Evolutionary conservation across 2,113 vertebrate genomes (phyloP).

Genomic region (Tichodroma muraria): DNA sequence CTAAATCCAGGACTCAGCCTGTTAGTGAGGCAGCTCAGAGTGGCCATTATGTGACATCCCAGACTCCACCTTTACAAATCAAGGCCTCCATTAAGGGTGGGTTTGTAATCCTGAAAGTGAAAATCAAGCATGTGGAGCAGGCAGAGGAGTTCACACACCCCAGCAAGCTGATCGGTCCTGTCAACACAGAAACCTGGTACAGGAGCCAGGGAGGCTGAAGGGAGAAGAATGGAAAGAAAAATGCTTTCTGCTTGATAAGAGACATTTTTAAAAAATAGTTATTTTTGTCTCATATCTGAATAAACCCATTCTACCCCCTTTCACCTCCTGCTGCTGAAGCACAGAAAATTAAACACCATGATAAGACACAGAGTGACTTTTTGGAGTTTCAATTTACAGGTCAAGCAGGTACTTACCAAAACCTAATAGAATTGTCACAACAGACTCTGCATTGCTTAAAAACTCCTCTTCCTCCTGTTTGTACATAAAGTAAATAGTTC

Average conservation of each 20-base stretch:
- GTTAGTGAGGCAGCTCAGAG: neutral
- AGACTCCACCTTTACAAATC: neutral
- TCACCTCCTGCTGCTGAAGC: neutral
- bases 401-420: slow-evolving; percentile 16
- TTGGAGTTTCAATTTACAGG: slow-evolving; percentile 44
- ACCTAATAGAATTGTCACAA: slow-evolving; percentile 45
- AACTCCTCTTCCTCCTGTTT: neutral
- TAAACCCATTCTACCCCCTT: neutral
- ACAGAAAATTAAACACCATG: neutral
- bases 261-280: neutral
- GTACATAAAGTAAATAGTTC: slow-evolving; percentile 33
- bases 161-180: neutral
- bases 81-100: accelerated
- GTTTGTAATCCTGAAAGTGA: neutral
- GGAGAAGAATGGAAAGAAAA: neutral
- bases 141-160: neutral
- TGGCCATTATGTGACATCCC: accelerated
- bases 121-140: neutral
- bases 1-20: neutral
- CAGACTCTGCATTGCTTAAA: neutral
- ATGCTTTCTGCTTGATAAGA: neutral
- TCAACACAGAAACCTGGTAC: neutral
- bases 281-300: neutral
- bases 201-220: neutral
- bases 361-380: neutral